Conservation (phyloP, 2,888 invertebrate species). For the Caenorhabditis zanzibari region DNA sequence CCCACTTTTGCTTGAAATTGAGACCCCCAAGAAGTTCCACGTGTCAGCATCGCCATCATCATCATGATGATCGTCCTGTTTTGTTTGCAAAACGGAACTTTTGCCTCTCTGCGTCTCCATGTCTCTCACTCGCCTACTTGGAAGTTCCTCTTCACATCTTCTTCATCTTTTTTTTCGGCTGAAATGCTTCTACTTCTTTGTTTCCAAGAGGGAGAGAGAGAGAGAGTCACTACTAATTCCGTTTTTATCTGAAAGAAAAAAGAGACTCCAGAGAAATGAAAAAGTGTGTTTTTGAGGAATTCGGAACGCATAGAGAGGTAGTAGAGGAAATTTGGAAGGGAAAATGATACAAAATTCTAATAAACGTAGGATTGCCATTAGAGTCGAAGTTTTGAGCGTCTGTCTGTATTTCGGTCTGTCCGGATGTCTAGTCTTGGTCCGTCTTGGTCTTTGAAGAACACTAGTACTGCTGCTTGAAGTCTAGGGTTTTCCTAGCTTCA, state of each 20-base stretch:
- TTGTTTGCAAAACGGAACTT: conserved; percentile 12
- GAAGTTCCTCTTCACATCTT: conserved; percentile 11
- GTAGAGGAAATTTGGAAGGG: too few species aligned
- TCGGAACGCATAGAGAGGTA: too few species aligned
- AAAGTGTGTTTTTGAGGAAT: too few species aligned
- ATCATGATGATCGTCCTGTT: background rate
- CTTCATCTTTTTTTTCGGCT: background rate
- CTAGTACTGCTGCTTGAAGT: too few species aligned
- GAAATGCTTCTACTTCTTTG: conserved; percentile 20
- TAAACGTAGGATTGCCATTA: too few species aligned
- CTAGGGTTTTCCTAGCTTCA: too few species aligned
- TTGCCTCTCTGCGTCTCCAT: background rate
- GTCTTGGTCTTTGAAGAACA: too few species aligned
- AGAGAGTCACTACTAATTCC: conserved; percentile 13
- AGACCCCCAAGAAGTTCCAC: background rate
- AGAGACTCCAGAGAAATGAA: background rate
- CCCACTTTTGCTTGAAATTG: conserved; percentile 2
- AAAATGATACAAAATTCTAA: too few species aligned
- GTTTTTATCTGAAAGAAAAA: conserved; percentile 6
- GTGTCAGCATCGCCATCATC: background rate
- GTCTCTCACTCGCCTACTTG: background rate
- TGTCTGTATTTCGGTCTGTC: too few species aligned
- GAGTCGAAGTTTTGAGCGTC: too few species aligned
- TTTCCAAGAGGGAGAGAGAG: too few species aligned
- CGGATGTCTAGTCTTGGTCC: too few species aligned